These are phyloP conservation scores for Cochlearius cochlearius DNA, from an alignment of 2,113 vertebrate species.

Conservation along the genomic window DNA sequence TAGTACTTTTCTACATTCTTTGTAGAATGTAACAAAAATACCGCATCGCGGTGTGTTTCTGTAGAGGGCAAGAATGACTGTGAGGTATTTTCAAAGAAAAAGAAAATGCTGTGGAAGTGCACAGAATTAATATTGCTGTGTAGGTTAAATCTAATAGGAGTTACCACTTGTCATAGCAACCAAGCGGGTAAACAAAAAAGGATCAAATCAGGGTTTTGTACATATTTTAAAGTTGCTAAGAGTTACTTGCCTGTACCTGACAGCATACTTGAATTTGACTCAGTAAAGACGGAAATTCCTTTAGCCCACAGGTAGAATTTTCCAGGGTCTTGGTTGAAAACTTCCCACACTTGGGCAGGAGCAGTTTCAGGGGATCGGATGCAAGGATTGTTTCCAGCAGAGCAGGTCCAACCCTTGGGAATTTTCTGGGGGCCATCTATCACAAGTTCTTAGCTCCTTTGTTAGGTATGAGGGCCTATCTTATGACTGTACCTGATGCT, in stretches of 20 bases:
- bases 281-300: background rate
- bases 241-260: background rate
- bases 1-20: background rate
- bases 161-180: background rate
- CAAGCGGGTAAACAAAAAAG: background rate
- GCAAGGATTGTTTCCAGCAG: background rate
- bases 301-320: background rate
- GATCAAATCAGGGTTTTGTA: background rate
- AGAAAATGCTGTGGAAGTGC: background rate
- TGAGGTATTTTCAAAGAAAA: background rate
- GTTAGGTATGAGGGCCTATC: background rate
- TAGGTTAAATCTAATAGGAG: background rate
- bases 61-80: background rate
- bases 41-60: accelerated
- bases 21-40: background rate
- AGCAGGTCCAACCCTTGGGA: background rate
- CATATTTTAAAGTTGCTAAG: background rate
- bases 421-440: background rate
- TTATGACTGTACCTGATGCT: background rate
- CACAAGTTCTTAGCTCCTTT: background rate
- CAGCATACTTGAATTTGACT: background rate
- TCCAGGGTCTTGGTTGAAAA: background rate
- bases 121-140: background rate
- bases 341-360: background rate
- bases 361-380: background rate